phyloP scores from a whole-genome alignment of 2,113 vertebrate genomes.

The Oryzias celebensis region DNA sequence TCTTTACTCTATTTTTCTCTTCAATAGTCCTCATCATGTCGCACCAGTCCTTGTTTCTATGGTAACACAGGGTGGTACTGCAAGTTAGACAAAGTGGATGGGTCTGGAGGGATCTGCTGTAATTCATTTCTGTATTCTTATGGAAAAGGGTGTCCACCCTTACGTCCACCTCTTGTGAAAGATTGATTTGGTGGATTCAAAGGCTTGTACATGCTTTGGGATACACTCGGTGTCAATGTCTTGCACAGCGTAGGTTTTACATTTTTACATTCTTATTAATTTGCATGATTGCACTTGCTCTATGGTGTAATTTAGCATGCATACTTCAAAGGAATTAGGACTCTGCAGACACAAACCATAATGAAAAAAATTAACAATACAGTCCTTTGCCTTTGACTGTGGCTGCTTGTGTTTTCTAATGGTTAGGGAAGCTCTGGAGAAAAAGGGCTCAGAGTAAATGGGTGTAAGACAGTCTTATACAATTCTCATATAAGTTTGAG shows the following conservation, averaged over 20 bases:
- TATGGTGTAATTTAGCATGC: neutral
- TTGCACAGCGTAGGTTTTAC: neutral
- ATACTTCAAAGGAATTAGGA: constrained; percentile 8
- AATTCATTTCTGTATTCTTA: constrained; percentile 47
- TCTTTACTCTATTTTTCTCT: constrained; percentile 24
- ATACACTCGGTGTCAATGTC: constrained; percentile 5
- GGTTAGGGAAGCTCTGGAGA: no score
- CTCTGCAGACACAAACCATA: neutral
- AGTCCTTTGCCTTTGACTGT: neutral
- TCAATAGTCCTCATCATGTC: constrained; percentile 51
- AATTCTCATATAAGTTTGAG: no score
- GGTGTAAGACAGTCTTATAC: no score
- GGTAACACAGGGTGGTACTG: constrained; percentile 56
- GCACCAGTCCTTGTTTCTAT: constrained; percentile 67
- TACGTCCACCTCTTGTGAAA: constrained; percentile 34
- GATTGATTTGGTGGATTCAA: constrained; percentile 26
- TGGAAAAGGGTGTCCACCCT: constrained; percentile 42
- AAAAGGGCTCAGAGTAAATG: no score
- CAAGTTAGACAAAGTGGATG: neutral
- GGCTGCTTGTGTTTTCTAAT: neutral
- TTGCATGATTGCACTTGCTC: neutral
- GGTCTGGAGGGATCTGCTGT: constrained; percentile 46
- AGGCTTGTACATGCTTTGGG: constrained; percentile 12
- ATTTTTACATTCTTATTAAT: constrained; percentile 10
- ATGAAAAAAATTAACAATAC: neutral